Evolutionary conservation across 2,888 invertebrate genomes (phyloP).

Genomic region (Ptychoptera albimana): DNA sequence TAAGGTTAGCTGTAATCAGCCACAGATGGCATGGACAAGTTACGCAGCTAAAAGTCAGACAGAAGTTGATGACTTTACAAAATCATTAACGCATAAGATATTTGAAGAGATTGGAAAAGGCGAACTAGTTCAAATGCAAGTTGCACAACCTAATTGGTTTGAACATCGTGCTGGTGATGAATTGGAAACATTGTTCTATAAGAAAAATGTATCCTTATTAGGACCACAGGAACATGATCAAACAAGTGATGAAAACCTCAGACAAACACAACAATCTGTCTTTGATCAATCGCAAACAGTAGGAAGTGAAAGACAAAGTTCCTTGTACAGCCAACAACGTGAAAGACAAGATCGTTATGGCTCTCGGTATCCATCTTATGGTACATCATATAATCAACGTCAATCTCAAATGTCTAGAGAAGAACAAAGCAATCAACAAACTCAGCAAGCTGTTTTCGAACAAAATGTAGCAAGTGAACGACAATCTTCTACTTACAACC

Average conservation of each 20-base stretch:
- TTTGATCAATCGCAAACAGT: not conserved
- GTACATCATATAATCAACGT: not conserved
- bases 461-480: no score
- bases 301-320: not conserved
- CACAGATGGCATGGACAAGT: constrained; percentile 12
- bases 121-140: constrained; percentile 16
- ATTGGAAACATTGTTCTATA: constrained; percentile 14
- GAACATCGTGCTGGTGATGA: constrained; percentile 22
- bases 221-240: no score
- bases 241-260: not conserved
- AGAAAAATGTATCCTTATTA: no score
- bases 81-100: constrained; percentile 19
- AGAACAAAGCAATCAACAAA: not conserved
- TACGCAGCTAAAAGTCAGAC: constrained; percentile 21
- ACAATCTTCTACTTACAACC: no score
- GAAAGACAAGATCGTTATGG: not conserved
- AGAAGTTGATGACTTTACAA: constrained; percentile 14
- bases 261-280: not conserved
- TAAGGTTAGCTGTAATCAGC: not conserved
- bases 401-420: constrained; percentile 2
- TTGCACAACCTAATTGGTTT: constrained; percentile 24
- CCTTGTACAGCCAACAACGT: no score
- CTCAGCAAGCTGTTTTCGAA: no score
- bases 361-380: not conserved
- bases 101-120: constrained; percentile 23